Conservation (phyloP, 1,140 invertebrate species). For the Pachyrhynchus sulphureomaculatus region DNA sequence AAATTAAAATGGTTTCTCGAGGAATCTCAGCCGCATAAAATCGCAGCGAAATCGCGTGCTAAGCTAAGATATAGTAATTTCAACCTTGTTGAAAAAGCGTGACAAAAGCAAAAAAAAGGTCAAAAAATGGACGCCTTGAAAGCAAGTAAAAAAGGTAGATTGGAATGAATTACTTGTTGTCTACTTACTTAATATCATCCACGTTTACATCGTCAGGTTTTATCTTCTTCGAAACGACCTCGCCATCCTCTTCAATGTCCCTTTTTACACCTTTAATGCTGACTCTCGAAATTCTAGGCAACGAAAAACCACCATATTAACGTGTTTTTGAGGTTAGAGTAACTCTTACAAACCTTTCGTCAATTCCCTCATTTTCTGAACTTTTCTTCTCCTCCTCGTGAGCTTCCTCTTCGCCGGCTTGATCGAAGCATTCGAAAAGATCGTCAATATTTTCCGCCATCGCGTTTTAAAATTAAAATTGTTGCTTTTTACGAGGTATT, state of each 20-base stretch:
- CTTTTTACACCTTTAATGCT: conserved; percentile 15
- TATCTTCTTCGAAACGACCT: conserved; percentile 24
- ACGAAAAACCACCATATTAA: conserved; percentile 32
- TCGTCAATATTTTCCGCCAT: conserved; percentile 48
- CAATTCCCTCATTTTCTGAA: conserved; percentile 23
- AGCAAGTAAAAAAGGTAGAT: neutral
- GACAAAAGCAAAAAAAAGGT: conserved; percentile 5
- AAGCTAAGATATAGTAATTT: neutral
- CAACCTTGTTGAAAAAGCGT: conserved; percentile 5
- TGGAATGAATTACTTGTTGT: neutral
- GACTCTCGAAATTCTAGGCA: conserved; percentile 23
- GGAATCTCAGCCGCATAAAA: neutral
- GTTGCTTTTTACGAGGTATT: neutral
- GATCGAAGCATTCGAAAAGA: conserved; percentile 47
- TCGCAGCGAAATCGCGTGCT: conserved; percentile 1
- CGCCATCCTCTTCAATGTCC: conserved; percentile 15
- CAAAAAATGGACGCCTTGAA: conserved; percentile 6
- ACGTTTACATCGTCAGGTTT: conserved; percentile 38
- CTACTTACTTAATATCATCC: conserved; percentile 45
- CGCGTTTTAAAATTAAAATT: neutral
- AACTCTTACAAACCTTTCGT: conserved; percentile 37
- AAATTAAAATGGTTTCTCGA: neutral
- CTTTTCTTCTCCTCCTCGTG: conserved; percentile 7
- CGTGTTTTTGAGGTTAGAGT: conserved; percentile 44
- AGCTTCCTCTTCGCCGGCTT: conserved; percentile 22